Conservation (phyloP, 2,888 invertebrate species). For the Dolichomitus sp. region DNA sequence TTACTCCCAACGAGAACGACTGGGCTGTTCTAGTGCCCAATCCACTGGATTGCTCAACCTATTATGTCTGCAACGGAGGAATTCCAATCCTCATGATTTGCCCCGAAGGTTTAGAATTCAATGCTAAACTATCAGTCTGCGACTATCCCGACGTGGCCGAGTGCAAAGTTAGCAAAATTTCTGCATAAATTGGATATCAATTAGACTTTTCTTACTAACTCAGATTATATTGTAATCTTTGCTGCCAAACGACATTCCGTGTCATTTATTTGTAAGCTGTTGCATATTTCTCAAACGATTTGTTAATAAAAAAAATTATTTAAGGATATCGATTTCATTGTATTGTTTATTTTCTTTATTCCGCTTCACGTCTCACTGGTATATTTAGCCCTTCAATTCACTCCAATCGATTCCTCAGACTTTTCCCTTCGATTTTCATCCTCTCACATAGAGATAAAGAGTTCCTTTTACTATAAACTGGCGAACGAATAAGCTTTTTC, state of each 20-base stretch:
- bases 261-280: neutral
- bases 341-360: neutral
- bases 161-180: conserved; percentile 57
- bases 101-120: conserved; percentile 76
- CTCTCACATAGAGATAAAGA: too few relatives aligned
- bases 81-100: conserved; percentile 72
- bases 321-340: neutral
- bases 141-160: conserved; percentile 76
- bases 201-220: neutral
- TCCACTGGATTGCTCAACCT: conserved; percentile 74
- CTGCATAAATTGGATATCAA: neutral
- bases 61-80: conserved; percentile 74
- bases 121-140: conserved; percentile 72
- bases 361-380: neutral
- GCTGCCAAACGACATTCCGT: neutral
- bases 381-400: neutral
- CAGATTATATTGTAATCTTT: neutral
- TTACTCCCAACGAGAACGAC: conserved; percentile 62
- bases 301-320: neutral
- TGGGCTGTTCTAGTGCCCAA: conserved; percentile 73
- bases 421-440: neutral
- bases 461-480: conserved; percentile 15
- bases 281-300: neutral
- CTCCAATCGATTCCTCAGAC: neutral
- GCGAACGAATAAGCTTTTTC: conserved; percentile 49